Conservation (phyloP, 2,888 invertebrate genomes). For the Eupithecia pulchellata region DNA sequence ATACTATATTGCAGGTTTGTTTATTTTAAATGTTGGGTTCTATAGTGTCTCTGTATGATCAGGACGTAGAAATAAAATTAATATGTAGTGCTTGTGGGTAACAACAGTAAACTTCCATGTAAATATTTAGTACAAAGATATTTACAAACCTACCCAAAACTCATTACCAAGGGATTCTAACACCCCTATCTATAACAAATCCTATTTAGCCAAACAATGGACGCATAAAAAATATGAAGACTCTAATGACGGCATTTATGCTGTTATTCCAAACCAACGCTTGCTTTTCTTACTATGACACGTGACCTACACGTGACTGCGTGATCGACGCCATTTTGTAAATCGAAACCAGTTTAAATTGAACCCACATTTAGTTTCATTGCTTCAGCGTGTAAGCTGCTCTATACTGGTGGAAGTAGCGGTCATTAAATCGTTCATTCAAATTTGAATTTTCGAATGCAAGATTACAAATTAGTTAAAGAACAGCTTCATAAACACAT, state of each 20-base stretch:
- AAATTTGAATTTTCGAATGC: constrained; percentile 64
- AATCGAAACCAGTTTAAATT: constrained; percentile 50
- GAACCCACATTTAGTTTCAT: constrained; percentile 37
- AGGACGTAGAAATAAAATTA: neutral
- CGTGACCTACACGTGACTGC: constrained; percentile 74
- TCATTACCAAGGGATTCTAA: constrained; percentile 45
- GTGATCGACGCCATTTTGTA: constrained; percentile 68
- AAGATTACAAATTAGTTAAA: constrained; percentile 26
- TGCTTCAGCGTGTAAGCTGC: constrained; percentile 18
- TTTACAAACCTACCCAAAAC: constrained; percentile 34
- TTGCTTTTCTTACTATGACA: constrained; percentile 72
- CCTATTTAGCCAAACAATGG: constrained; percentile 69
- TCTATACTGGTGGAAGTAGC: constrained; percentile 55
- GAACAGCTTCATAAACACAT: constrained; percentile 29
- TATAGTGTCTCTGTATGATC: neutral
- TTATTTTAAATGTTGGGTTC: too few species aligned
- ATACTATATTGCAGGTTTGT: neutral
- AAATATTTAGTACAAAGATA: neutral
- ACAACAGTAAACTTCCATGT: neutral
- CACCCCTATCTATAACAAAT: constrained; percentile 77
- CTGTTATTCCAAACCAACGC: constrained; percentile 80
- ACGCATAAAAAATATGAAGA: constrained; percentile 67
- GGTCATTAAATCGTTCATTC: constrained; percentile 77
- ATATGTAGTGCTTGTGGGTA: neutral
- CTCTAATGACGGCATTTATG: constrained; percentile 80